Evolutionary conservation across 2,113 vertebrate species (phyloP), one percentile per base, ranked within the genome.

Genomic region (Dipodomys stephensi): DNA sequence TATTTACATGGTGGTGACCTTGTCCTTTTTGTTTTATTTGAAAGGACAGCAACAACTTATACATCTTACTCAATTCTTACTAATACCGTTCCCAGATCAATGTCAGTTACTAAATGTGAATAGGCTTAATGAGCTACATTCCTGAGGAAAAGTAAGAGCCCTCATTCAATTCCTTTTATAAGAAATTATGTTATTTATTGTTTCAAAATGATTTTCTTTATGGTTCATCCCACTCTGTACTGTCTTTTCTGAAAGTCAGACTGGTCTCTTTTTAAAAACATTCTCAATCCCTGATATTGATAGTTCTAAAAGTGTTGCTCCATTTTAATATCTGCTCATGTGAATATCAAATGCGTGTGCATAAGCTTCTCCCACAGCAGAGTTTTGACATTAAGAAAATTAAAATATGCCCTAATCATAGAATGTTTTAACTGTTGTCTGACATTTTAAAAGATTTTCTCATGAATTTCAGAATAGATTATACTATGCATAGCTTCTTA

Each of bases 341-440:
- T 92, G 94, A 93, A 89, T 97, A 97, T 81, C 77, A 96, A 96
- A 96, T 94, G 93, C 57, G n/a, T 96, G 39, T 83, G 94, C 94
- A 91, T 95, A 94, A 92, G 91, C 95, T 4, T 95, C n/a, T 97
- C 96, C 92, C 82, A 93, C 35, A 86, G 82, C 95, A 96, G 84
- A 97, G 81, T 92, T 96, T 93, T 97, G 96, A 97, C 93, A 96
- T 97, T 96, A 97, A 96, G 91, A 97, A 98, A 97, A 98, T 91
- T 96, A 97, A 97, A 96, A 97, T 96, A 86, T 95, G 89, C 78
- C 97, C 97, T 96, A 97, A 83, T 97, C 92, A 97, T 96, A 82
- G 68, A 96, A 86, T 11, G 84, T 97, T 97, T 97, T 97, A 98
- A 97, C 22, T 94, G 93, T 95, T 96, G 77, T 97, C 94, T 98